Evolutionary conservation across 2,888 invertebrate genomes (phyloP).

Genomic region (Luperina testacea): DNA sequence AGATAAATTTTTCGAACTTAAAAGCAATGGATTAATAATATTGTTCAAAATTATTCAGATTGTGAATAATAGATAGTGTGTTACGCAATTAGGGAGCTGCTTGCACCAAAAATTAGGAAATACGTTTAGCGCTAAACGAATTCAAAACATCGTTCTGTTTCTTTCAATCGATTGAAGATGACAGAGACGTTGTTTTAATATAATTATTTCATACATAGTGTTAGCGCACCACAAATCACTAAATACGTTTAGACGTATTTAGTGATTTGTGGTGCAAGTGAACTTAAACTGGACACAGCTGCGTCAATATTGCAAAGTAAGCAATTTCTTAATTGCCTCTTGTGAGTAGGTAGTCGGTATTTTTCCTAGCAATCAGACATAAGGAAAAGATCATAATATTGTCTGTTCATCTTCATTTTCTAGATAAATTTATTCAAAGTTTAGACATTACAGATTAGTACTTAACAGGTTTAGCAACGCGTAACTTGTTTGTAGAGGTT

Average conservation of each 20-base stretch:
- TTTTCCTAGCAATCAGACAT: background rate
- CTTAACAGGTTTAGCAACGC: background rate
- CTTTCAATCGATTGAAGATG: background rate
- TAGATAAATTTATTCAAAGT: background rate
- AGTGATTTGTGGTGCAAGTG: background rate
- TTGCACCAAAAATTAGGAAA: no score
- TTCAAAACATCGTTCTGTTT: background rate
- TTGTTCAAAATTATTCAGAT: no score
- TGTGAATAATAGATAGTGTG: no score
- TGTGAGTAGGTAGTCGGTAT: background rate
- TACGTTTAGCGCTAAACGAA: background rate
- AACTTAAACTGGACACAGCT: background rate
- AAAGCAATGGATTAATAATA: no score
- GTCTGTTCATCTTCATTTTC: background rate
- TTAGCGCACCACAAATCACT: no score
- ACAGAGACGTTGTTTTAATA: background rate
- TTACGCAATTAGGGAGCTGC: no score
- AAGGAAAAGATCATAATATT: constrained; percentile 2
- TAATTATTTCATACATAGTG: no score
- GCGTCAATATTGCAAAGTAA: background rate
- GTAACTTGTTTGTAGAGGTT: background rate
- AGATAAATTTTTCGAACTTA: no score
- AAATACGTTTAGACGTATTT: background rate
- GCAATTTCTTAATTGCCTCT: background rate
- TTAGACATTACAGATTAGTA: background rate